Conservation (phyloP, 2,797 vertebrate species). For the Xiphophorus birchmanni region DNA sequence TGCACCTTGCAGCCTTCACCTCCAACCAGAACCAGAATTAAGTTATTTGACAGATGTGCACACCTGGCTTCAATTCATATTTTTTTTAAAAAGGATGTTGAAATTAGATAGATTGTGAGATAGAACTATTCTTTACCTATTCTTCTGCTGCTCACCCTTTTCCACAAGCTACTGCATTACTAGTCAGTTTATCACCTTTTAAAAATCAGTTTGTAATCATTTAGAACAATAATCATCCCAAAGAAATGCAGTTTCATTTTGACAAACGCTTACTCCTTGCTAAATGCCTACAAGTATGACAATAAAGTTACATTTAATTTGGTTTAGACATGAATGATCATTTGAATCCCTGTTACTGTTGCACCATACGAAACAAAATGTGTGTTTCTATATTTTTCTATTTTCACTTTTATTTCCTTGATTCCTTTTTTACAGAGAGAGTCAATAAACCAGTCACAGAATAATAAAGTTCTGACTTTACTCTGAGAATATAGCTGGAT, state of each 20-base stretch:
- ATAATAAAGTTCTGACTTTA: background rate
- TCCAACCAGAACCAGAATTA: background rate
- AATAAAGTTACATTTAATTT: background rate
- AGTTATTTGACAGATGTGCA: background rate
- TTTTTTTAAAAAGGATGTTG: background rate
- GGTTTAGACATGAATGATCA: background rate
- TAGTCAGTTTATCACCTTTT: background rate
- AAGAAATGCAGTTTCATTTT: background rate
- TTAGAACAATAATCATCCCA: background rate
- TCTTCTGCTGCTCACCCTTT: background rate
- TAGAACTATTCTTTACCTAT: background rate
- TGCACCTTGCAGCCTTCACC: constrained; percentile 25
- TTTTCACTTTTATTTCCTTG: background rate
- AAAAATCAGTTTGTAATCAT: background rate
- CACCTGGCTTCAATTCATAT: background rate
- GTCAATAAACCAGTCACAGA: background rate
- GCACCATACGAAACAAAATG: background rate
- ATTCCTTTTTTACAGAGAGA: background rate
- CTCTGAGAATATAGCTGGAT: no score
- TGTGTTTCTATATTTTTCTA: background rate
- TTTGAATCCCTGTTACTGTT: background rate
- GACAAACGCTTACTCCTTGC: background rate
- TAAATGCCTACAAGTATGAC: background rate
- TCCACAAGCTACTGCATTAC: background rate
- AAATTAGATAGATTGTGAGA: background rate